phyloP scores from a whole-genome alignment of 1,140 invertebrate genomes.

The Panulirus ornatus region DNA sequence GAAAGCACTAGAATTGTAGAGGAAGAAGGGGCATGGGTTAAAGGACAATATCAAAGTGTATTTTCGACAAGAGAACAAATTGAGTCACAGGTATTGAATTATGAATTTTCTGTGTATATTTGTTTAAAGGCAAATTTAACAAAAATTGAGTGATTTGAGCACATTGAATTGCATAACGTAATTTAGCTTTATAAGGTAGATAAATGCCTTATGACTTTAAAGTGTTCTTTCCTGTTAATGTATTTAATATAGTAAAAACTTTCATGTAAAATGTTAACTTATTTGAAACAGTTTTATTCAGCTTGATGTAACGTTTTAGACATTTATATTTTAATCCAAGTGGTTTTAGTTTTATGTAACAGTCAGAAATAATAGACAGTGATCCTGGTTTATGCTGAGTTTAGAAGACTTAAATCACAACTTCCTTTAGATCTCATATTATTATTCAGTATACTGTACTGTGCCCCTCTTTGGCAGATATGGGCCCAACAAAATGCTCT shows the following conservation, averaged over 20 bases:
- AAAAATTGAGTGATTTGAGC: background rate
- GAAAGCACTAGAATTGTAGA: constrained; percentile 1
- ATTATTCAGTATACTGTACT: no score
- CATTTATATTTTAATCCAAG: no score
- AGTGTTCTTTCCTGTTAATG: background rate
- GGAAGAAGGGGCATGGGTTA: constrained; percentile 40
- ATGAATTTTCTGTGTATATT: background rate
- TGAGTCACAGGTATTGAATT: constrained; percentile 46
- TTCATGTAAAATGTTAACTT: no score
- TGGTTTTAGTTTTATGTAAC: no score
- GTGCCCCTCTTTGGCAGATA: constrained; percentile 36
- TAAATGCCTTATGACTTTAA: no score
- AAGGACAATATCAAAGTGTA: constrained; percentile 11
- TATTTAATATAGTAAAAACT: background rate
- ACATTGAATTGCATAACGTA: background rate
- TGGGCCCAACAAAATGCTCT: constrained; percentile 59
- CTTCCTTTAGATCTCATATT: no score
- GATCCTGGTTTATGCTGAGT: no score
- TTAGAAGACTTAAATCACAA: no score
- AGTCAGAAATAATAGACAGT: no score
- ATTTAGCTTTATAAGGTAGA: background rate
- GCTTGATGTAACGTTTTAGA: no score
- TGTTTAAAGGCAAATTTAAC: background rate
- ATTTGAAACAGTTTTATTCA: no score
- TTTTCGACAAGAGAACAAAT: constrained; percentile 44